Evolutionary conservation across 2,888 invertebrate genomes (phyloP).

Genomic region (Drosophila atroscutellata): DNA sequence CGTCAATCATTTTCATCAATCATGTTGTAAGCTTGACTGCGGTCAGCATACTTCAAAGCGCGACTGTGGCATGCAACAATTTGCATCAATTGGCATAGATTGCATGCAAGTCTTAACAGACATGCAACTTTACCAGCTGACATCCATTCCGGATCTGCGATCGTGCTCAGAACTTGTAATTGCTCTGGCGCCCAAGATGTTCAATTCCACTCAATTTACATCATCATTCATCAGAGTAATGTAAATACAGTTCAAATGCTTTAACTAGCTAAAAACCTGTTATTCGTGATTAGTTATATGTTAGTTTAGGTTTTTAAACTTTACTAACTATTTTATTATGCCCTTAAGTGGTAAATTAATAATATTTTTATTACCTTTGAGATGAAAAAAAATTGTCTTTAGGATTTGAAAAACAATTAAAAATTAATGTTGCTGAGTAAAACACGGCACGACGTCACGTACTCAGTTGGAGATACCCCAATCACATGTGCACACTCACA

Average conservation of each 20-base stretch:
- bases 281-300: background rate
- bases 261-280: background rate
- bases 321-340: background rate
- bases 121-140: conserved; percentile 37
- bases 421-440: no score
- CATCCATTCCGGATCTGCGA: conserved; percentile 27
- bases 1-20: conserved; percentile 17
- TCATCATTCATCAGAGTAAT: background rate
- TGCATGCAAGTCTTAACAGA: conserved; percentile 59
- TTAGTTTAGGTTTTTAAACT: no score
- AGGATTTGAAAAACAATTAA: background rate
- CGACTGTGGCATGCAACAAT: conserved; percentile 64
- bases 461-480: conserved; percentile 12
- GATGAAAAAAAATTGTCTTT: background rate
- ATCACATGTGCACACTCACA: background rate
- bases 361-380: background rate
- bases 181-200: conserved; percentile 33
- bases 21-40: conserved; percentile 12
- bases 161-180: conserved; percentile 23
- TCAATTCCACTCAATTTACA: conserved; percentile 20
- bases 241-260: background rate
- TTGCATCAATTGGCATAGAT: conserved; percentile 63
- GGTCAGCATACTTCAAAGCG: conserved; percentile 19
- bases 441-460: background rate
- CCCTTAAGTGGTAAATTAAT: background rate